These are phyloP conservation scores for Drosophila mauritiana DNA, from an alignment of 1,140 invertebrate genomes.

Conservation along the genomic window DNA sequence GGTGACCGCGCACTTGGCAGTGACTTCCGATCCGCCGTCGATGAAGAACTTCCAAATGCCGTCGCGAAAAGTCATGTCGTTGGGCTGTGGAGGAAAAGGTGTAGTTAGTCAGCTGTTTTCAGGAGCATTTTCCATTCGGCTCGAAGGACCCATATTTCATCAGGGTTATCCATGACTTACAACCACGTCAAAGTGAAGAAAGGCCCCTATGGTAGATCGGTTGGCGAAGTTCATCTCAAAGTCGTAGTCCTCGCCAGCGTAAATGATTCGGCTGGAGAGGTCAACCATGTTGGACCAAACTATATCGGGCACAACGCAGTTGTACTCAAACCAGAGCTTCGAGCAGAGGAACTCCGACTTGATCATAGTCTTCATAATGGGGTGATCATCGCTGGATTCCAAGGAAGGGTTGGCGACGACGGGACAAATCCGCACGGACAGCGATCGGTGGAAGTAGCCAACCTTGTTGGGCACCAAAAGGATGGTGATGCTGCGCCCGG, in stretches of 20 bases:
- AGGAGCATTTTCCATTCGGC: not conserved
- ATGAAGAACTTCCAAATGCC: conserved; percentile 70
- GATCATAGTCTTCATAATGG: conserved; percentile 29
- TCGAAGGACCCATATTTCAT: not conserved
- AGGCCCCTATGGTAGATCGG: conserved; percentile 48
- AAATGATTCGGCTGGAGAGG: conserved; percentile 43
- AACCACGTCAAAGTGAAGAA: conserved; percentile 71
- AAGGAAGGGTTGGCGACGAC: not conserved
- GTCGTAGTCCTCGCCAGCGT: conserved; percentile 63
- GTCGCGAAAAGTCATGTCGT: conserved; percentile 64
- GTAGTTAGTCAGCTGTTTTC: not conserved
- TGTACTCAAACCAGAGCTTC: conserved; percentile 72
- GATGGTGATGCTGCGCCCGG: conserved; percentile 67
- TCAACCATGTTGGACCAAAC: conserved; percentile 50
- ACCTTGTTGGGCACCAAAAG: conserved; percentile 68
- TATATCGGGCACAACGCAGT: conserved; percentile 65
- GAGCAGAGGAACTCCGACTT: conserved; percentile 62
- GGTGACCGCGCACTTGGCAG: conserved; percentile 46
- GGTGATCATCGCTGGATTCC: conserved; percentile 31
- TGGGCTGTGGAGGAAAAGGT: conserved; percentile 34
- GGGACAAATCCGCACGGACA: conserved; percentile 69
- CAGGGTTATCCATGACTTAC: conserved; percentile 37
- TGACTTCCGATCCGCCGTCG: conserved; percentile 5
- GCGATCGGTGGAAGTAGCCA: conserved; percentile 61
- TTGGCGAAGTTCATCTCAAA: conserved; percentile 72